These are phyloP conservation scores for Silurus asotus DNA, from an alignment of 2,113 vertebrate species.

Conservation along the genomic window DNA sequence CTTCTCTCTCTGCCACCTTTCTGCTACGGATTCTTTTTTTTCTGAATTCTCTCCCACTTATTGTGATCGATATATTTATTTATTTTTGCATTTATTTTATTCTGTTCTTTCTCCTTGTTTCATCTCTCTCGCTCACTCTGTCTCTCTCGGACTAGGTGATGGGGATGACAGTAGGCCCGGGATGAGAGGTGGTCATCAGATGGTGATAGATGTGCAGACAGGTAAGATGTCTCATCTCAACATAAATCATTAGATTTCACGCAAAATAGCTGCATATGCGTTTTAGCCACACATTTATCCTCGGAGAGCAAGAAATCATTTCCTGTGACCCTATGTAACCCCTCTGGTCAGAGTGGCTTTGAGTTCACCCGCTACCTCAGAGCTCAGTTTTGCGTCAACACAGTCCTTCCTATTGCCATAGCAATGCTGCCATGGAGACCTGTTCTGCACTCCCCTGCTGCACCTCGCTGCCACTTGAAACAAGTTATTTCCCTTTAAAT, in stretches of 20 bases:
- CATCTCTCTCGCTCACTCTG: not conserved
- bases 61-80: not conserved
- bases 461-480: conserved; percentile 11
- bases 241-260: not conserved
- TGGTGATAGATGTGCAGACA: conserved; percentile 98
- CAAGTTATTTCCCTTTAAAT: not conserved
- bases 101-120: not conserved
- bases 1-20: not conserved
- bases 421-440: conserved; percentile 47
- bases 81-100: not conserved
- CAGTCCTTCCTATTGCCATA: conserved; percentile 39
- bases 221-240: conserved; percentile 73
- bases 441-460: not conserved
- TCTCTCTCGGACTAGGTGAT: conserved; percentile 75
- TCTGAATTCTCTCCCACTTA: not conserved
- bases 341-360: conserved; percentile 3
- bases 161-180: conserved; percentile 94
- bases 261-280: not conserved
- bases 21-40: not conserved
- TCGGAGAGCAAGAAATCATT: conserved; percentile 26
- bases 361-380: conserved; percentile 18
- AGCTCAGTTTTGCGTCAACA: conserved; percentile 24
- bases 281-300: not conserved
- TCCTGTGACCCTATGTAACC: conserved; percentile 36
- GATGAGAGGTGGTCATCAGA: conserved; percentile 98